These are phyloP conservation scores for Meloe dianella DNA, from an alignment of 2,888 invertebrate species.

Conservation along the genomic window DNA sequence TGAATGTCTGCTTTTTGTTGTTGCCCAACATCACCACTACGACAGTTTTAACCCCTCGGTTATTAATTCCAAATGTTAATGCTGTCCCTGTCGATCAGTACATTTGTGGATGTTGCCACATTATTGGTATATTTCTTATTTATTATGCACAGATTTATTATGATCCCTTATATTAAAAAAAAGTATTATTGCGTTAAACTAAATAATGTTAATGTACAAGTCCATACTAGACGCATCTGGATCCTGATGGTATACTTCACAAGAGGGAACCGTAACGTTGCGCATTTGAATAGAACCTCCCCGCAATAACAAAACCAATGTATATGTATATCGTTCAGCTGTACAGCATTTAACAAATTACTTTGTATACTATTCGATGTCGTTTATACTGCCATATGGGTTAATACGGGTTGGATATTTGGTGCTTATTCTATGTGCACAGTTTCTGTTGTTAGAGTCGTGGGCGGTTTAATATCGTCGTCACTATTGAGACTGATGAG, in stretches of 20 bases:
- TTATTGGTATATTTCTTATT: constrained; percentile 28
- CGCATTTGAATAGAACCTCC: constrained; percentile 52
- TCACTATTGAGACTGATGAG: constrained; percentile 33
- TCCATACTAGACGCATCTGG: constrained; percentile 52
- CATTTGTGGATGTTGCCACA: constrained; percentile 29
- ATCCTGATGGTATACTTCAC: constrained; percentile 46
- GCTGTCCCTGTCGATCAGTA: constrained; percentile 22
- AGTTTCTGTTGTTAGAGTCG: constrained; percentile 45
- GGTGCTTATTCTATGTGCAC: neutral
- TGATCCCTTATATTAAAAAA: no score
- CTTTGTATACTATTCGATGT: constrained; percentile 54
- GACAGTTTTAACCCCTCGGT: constrained; percentile 49
- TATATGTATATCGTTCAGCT: constrained; percentile 42
- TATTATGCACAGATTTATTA: no score
- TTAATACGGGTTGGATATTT: constrained; percentile 43
- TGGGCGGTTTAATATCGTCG: constrained; percentile 49
- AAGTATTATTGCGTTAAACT: no score
- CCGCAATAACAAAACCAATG: constrained; percentile 57
- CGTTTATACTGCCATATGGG: constrained; percentile 57
- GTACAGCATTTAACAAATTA: constrained; percentile 57
- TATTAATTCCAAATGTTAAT: constrained; percentile 34
- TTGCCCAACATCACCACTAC: constrained; percentile 20
- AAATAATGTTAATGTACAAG: no score
- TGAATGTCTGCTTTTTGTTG: constrained; percentile 60
- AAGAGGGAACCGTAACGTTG: constrained; percentile 40